Conservation (phyloP, 2,888 invertebrate genomes). For the Eledone cirrhosa region DNA sequence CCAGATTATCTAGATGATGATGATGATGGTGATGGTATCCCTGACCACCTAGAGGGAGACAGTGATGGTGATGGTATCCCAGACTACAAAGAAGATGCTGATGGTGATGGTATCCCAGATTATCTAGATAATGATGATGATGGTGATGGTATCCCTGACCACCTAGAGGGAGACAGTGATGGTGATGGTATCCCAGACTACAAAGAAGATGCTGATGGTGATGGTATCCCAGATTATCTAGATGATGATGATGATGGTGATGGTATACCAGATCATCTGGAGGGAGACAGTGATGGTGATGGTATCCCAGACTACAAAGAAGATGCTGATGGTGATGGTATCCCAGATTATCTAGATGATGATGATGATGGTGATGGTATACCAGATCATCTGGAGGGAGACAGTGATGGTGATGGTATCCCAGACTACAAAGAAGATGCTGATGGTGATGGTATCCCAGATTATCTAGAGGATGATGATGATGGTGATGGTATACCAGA, state of each 20-base stretch:
- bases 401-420: slow-evolving; percentile 50
- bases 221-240: slow-evolving; percentile 57
- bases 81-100: slow-evolving; percentile 40
- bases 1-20: slow-evolving; percentile 44
- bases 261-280: slow-evolving; percentile 51
- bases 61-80: slow-evolving; percentile 48
- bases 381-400: slow-evolving; percentile 55
- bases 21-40: slow-evolving; percentile 49
- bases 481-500: slow-evolving; percentile 63
- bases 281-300: slow-evolving; percentile 45
- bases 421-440: slow-evolving; percentile 51
- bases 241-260: slow-evolving; percentile 52
- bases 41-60: slow-evolving; percentile 40
- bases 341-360: slow-evolving; percentile 48
- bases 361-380: slow-evolving; percentile 57
- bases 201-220: slow-evolving; percentile 41
- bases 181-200: slow-evolving; percentile 39
- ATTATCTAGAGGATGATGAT: slow-evolving; percentile 46
- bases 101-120: slow-evolving; percentile 51
- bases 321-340: slow-evolving; percentile 58
- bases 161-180: slow-evolving; percentile 38
- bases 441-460: slow-evolving; percentile 53
- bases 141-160: slow-evolving; percentile 42
- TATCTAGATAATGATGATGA: slow-evolving; percentile 38
- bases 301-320: slow-evolving; percentile 54